phyloP scores from a whole-genome alignment of 2,888 invertebrate genomes.

The Brassicogethes aeneus region DNA sequence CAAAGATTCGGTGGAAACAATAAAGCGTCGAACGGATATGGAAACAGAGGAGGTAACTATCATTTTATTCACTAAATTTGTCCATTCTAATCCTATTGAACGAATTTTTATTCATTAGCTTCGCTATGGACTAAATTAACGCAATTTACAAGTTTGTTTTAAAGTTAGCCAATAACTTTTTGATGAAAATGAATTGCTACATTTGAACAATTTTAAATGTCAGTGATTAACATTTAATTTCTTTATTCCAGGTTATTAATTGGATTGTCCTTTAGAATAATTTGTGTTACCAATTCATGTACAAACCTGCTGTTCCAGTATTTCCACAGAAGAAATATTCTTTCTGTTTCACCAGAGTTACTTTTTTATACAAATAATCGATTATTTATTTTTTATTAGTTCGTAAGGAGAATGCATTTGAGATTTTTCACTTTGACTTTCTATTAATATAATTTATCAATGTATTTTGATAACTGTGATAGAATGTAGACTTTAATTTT shows the following conservation, averaged over 20 bases:
- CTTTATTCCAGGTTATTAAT: background rate
- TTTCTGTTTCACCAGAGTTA: no score
- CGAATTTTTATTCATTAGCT: slow-evolving; percentile 1
- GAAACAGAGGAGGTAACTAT: background rate
- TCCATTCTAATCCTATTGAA: slow-evolving; percentile 1
- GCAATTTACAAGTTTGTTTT: background rate
- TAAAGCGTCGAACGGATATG: slow-evolving; percentile 10
- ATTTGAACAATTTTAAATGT: background rate
- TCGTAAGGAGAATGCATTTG: no score
- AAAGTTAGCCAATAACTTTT: background rate
- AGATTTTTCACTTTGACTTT: no score
- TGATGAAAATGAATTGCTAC: background rate
- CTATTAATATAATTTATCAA: background rate
- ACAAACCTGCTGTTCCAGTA: background rate
- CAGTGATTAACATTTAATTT: background rate
- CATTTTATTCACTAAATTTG: background rate
- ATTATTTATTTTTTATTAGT: no score
- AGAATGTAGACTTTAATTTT: slow-evolving; percentile 13
- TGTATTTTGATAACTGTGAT: slow-evolving; percentile 7
- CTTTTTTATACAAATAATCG: no score
- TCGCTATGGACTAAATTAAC: background rate
- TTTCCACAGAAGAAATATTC: no score
- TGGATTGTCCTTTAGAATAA: background rate
- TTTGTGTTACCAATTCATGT: background rate
- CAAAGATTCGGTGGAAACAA: slow-evolving; percentile 15